Evolutionary conservation across 2,888 invertebrate genomes (phyloP), one percentile per base, ranked within the genome.

Genomic region (Xestia xanthographa): DNA sequence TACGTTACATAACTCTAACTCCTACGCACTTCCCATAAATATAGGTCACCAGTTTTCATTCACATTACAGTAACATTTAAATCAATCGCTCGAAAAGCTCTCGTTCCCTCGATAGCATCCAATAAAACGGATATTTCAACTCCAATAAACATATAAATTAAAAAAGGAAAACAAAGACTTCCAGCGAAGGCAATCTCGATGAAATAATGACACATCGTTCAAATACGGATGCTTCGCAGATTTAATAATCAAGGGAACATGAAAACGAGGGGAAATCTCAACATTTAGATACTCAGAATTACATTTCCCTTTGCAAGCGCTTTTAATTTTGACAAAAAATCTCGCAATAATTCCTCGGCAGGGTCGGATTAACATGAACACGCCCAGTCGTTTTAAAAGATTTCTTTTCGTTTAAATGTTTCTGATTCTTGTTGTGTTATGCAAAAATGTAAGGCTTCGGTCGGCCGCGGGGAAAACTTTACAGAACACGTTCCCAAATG

Each of bases 121-220:
- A 77, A 77, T 81, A 80, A 81, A 80, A 77, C 63, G 67, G 65
- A 77, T 75, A 71, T 76, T 83, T 84, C 69, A 68, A 71, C 66
- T 75, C 73, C 68, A 79, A 84, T 84, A 79, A 86, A 84, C 70
- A 83, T 83, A 58, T 77, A 81, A 84, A 79, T 74, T 75, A 43
- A 66, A 74, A 73, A 53, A 63, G 22, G 26, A 79, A 87, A 79
- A 83, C 71, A 75, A 74, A 75, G 74, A 74, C 60, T 58, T 56
- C 26, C 43, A 69, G n/a, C 26, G 43, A 67, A 70, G 58, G 68
- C 71, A 79, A 74, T 75, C 56, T 70, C 43, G n/a, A n/a, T 22
- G 53, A 80, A 75, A 77, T 86, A 83, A 86, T 74, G 77, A 80
- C 58, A 74, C 63, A 84, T 69, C 77, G 65, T 77, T 77, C 53